These are phyloP conservation scores for Gasterosteus nipponicus DNA, from an alignment of 2,113 vertebrate species.

Conservation along the genomic window DNA sequence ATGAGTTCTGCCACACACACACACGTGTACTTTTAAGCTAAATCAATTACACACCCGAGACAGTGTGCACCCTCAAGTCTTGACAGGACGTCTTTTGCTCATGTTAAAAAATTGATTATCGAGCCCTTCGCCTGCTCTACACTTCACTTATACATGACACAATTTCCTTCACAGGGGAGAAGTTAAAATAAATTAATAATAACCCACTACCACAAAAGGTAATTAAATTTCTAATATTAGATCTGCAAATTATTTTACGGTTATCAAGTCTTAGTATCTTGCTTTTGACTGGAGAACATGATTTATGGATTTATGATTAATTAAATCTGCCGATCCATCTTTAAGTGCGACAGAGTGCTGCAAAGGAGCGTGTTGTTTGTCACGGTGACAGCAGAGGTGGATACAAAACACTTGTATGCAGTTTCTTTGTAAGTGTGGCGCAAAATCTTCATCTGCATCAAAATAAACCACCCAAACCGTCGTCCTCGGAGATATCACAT, in stretches of 20 bases:
- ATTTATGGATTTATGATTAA: slow-evolving; percentile 64
- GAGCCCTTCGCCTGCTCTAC: slow-evolving; percentile 22
- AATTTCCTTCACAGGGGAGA: slow-evolving; percentile 33
- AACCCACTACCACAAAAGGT: slow-evolving; percentile 42
- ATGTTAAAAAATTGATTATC: slow-evolving; percentile 70
- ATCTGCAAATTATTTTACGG: slow-evolving; percentile 40
- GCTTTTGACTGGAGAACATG: slow-evolving; percentile 42
- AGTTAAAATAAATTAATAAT: slow-evolving; percentile 9
- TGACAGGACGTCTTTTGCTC: slow-evolving; percentile 60
- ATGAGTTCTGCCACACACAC: slow-evolving; percentile 11
- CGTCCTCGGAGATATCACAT: background rate
- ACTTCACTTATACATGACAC: slow-evolving; percentile 43
- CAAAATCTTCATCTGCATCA: background rate
- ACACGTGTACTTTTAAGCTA: slow-evolving; percentile 36
- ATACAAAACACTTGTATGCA: background rate
- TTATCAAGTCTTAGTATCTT: slow-evolving; percentile 52
- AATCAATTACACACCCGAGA: slow-evolving; percentile 64
- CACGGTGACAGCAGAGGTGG: slow-evolving; percentile 1
- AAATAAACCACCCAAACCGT: background rate
- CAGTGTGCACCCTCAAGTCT: slow-evolving; percentile 53
- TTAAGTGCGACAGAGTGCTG: slow-evolving; percentile 14
- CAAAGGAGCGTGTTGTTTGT: slow-evolving; percentile 6
- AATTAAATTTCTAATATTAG: slow-evolving; percentile 63
- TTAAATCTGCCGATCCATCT: slow-evolving; percentile 53
- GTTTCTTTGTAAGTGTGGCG: slow-evolving; percentile 8